Conservation (phyloP, 1,140 invertebrate genomes). For the Drusus annulatus region DNA sequence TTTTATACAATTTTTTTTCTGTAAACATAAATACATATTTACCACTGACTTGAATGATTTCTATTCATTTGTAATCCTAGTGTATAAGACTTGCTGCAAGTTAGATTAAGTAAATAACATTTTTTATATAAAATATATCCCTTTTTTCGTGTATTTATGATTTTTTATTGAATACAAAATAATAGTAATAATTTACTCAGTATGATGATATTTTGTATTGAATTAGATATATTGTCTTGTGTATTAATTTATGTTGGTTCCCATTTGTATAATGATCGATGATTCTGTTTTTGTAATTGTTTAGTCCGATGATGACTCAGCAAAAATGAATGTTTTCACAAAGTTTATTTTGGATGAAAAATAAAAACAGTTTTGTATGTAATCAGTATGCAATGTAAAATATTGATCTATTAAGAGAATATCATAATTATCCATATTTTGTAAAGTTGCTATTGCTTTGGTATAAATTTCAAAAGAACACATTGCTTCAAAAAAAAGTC, state of each 20-base stretch:
- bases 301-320: not conserved
- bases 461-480: not conserved
- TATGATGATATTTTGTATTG: conserved; percentile 28
- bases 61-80: conserved; percentile 27
- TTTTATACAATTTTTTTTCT: conserved; percentile 36
- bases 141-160: conserved; percentile 9
- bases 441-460: conserved; percentile 5
- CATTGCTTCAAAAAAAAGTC: not conserved
- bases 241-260: not conserved
- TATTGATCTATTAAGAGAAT: not conserved
- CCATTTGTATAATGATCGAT: too few relatives aligned
- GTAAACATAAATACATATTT: not conserved
- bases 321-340: not conserved
- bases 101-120: conserved; percentile 33
- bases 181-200: conserved; percentile 5
- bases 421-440: not conserved
- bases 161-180: conserved; percentile 12
- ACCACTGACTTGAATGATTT: not conserved
- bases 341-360: not conserved
- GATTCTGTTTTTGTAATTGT: not conserved
- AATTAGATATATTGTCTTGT: conserved; percentile 4
- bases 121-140: conserved; percentile 30
- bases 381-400: not conserved
- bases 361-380: not conserved
- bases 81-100: conserved; percentile 14